phyloP scores from a whole-genome alignment of 2,888 invertebrate genomes.

The Cheilosia impressa region DNA sequence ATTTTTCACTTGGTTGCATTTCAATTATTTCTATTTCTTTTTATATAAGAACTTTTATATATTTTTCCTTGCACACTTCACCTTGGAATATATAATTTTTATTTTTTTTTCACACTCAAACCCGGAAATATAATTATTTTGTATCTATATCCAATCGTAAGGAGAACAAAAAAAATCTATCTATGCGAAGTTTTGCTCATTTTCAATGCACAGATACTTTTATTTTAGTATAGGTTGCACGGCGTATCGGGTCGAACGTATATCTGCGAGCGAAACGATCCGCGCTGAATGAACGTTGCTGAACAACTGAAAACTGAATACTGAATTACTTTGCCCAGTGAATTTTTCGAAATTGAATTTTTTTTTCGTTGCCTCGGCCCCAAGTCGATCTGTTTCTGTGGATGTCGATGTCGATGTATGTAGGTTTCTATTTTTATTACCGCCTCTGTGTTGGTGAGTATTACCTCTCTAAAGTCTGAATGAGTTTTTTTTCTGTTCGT shows the following conservation, averaged over 20 bases:
- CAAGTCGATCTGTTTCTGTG: slow-evolving; percentile 9
- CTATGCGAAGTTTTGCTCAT: slow-evolving; percentile 73
- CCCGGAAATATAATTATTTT: slow-evolving; percentile 74
- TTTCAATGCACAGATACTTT: slow-evolving; percentile 68
- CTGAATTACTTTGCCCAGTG: slow-evolving; percentile 73
- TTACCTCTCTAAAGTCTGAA: slow-evolving; percentile 47
- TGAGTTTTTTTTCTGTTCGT: slow-evolving; percentile 30
- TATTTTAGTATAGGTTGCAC: slow-evolving; percentile 59
- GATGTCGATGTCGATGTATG: slow-evolving; percentile 46
- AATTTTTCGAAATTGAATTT: slow-evolving; percentile 69
- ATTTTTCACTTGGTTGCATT: slow-evolving; percentile 47
- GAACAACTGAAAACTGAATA: slow-evolving; percentile 79
- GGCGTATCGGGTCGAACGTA: slow-evolving; percentile 61
- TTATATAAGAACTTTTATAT: slow-evolving; percentile 32
- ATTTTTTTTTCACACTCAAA: slow-evolving; percentile 71
- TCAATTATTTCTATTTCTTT: slow-evolving; percentile 37
- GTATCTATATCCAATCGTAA: slow-evolving; percentile 66
- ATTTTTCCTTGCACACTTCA: slow-evolving; percentile 57
- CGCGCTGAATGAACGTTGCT: slow-evolving; percentile 80
- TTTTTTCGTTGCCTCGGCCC: slow-evolving; percentile 24
- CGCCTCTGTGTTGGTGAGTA: slow-evolving; percentile 45
- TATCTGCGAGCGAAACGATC: slow-evolving; percentile 77
- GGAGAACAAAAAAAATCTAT: slow-evolving; percentile 46
- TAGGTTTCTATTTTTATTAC: slow-evolving; percentile 65
- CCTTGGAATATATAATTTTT: slow-evolving; percentile 43